phyloP scores from a whole-genome alignment of 2,797 vertebrate genomes.

The Hydrophis major region DNA sequence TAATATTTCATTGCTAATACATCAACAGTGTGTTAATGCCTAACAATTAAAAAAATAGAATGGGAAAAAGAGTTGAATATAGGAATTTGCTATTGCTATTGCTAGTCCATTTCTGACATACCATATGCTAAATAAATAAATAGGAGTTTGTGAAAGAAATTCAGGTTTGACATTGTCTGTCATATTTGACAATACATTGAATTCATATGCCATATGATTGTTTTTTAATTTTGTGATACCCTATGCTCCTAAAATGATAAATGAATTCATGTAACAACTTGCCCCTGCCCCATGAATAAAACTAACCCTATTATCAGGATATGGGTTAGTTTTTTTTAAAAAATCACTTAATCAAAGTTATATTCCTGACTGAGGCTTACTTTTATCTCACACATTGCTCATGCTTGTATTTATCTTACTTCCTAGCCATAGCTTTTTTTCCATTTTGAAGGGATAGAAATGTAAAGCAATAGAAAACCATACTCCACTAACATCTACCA shows the following conservation, averaged over 20 bases:
- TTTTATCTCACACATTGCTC: not conserved
- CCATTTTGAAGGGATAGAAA: not conserved
- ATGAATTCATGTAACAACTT: not conserved
- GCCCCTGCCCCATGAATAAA: not conserved
- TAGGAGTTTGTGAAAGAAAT: not conserved
- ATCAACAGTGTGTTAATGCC: not conserved
- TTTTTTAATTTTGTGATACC: not conserved
- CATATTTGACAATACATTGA: not conserved
- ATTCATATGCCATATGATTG: not conserved
- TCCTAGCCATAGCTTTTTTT: not conserved
- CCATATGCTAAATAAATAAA: not conserved
- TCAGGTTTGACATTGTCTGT: not conserved
- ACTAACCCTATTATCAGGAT: not conserved
- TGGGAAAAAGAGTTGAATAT: not conserved
- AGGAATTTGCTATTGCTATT: not conserved
- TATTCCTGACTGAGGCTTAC: not conserved
- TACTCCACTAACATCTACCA: not conserved
- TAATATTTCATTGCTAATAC: constrained; percentile 2
- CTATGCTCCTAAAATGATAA: not conserved
- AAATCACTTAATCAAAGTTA: not conserved
- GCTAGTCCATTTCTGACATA: not conserved
- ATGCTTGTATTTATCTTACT: not conserved
- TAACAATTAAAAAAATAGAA: not conserved
- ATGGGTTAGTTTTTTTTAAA: not conserved
- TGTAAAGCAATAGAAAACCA: not conserved